Evolutionary conservation across 2,888 invertebrate genomes (phyloP).

Genomic region (Protodeltote pygarga): DNA sequence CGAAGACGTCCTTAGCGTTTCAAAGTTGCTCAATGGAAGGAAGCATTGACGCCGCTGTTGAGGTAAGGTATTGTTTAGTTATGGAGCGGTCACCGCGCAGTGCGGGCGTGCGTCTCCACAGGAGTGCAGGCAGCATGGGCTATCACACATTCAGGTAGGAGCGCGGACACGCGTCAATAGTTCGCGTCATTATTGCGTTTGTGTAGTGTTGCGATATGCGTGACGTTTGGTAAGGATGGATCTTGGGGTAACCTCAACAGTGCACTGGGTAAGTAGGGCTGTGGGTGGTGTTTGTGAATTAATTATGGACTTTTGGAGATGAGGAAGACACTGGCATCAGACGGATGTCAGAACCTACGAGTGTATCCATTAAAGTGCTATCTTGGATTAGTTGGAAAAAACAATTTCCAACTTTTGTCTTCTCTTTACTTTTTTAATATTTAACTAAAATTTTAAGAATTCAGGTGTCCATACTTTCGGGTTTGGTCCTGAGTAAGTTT

Average conservation of each 20-base stretch:
- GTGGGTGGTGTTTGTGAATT: constrained; percentile 11
- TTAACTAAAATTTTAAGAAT: no score
- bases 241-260: constrained; percentile 19
- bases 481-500: no score
- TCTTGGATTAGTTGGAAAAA: no score
- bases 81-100: constrained; percentile 41
- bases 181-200: constrained; percentile 24
- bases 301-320: constrained; percentile 2
- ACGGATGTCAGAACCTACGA: no score
- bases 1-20: constrained; percentile 31
- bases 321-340: neutral
- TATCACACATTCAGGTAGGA: constrained; percentile 48
- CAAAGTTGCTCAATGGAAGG: constrained; percentile 64
- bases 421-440: no score
- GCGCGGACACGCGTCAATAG: constrained; percentile 22
- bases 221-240: constrained; percentile 14
- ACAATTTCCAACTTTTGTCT: no score
- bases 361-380: no score
- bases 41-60: constrained; percentile 45
- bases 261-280: constrained; percentile 23
- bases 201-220: constrained; percentile 35
- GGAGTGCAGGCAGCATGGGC: constrained; percentile 39
- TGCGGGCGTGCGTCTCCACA: constrained; percentile 42
- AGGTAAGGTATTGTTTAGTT: constrained; percentile 35
- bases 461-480: no score